A percentile compares a stretch with the other conserved stretches of the same genome.
Evolutionary conservation across 2,888 invertebrate genomes (phyloP).

Genomic region (Lymantria monacha): DNA sequence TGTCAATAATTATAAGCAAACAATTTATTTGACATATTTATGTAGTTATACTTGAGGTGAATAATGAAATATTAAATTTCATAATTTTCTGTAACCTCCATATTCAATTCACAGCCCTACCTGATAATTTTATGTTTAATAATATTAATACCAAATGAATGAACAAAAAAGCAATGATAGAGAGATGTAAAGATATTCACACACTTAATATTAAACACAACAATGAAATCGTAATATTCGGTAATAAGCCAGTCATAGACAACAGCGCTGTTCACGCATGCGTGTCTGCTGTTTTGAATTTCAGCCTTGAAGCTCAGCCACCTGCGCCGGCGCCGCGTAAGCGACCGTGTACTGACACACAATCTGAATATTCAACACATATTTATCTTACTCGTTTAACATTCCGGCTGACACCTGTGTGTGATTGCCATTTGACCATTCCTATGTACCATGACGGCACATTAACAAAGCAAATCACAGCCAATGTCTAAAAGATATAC

Average conservation of each 20-base stretch:
- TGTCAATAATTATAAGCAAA: constrained; percentile 11
- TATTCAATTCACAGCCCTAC: too few species aligned
- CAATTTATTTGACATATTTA: neutral
- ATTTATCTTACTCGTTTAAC: constrained; percentile 72
- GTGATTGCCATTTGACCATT: constrained; percentile 61
- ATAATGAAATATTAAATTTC: too few species aligned
- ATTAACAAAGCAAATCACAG: constrained; percentile 27
- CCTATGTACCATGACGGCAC: constrained; percentile 38
- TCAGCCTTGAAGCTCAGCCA: constrained; percentile 83
- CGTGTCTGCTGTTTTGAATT: constrained; percentile 82
- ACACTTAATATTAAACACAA: neutral
- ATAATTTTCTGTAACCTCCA: too few species aligned
- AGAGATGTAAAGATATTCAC: neutral
- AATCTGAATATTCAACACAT: constrained; percentile 81
- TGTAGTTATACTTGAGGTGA: too few species aligned
- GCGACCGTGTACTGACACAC: constrained; percentile 79
- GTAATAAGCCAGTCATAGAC: constrained; percentile 44
- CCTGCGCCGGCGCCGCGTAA: constrained; percentile 85
- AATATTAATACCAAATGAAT: too few species aligned
- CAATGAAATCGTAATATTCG: constrained; percentile 35
- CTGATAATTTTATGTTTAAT: too few species aligned
- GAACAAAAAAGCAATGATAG: too few species aligned
- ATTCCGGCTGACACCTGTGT: constrained; percentile 74
- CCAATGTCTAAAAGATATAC: constrained; percentile 15
- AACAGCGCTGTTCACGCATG: constrained; percentile 73